Evolutionary conservation across 2,888 invertebrate genomes (phyloP), one percentile per base, ranked within the genome.

Genomic region (Andrena camellia): DNA sequence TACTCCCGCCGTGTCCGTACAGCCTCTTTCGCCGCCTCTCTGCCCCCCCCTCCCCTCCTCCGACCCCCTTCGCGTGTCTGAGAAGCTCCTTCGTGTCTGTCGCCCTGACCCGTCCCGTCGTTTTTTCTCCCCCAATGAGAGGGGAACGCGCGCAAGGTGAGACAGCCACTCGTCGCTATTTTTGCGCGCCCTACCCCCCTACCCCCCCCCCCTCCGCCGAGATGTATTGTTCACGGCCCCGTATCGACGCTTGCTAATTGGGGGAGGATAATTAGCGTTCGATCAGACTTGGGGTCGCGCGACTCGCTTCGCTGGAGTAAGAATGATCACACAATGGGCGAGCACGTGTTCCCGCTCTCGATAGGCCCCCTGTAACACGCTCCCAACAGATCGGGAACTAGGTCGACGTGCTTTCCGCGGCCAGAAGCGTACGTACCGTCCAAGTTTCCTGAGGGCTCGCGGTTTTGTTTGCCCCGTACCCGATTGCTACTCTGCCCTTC

Each of bases 221-320:
- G 2, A 6, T 59, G 66, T 54, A 83, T 78, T 82, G 83, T 75
- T 70, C 83, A 59, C 23, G 48, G n/a, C 59, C 70, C 52, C 67
- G 82, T 82, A 83, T 83, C 83, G 74, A 57, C 35, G 67, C 66
- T 68, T 63, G 70, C 83, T 83, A 84, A 83, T 84, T 83, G 83
- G 83, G 59, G 54, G 59, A 75, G 72, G 83, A 73, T 84, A 84
- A 84, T 84, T 84, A 84, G 83, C 64, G 83, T 74, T 83, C 83
- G 78, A 84, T 84, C 75, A 75, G 74, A 35, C 35, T 29, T 70
- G 42, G 54, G 68, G 67, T 54, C 59, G 62, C 48, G 54, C 26
- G 33, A 31, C n/a, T 8, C 42, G 73, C 54, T 62, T 71, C 71
- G 67, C 48, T 48, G 20, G 63, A 48, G 29, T 62, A 62, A 67